Conservation (phyloP, 2,888 invertebrate species). For the Cantharis rufa region DNA sequence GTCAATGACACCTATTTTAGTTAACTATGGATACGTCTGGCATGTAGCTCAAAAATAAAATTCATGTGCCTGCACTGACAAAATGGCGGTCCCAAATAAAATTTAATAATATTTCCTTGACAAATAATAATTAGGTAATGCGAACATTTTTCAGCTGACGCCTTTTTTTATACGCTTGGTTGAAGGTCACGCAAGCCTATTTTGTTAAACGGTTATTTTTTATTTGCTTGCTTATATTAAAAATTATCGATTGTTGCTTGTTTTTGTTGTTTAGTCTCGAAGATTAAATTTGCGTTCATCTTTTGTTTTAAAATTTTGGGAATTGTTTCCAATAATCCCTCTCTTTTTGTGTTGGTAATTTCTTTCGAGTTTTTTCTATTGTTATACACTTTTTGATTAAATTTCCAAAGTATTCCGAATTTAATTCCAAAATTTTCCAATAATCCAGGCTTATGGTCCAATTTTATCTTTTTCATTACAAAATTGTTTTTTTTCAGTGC, state of each 20-base stretch:
- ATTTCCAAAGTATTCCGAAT: background rate
- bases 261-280: background rate
- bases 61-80: background rate
- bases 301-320: background rate
- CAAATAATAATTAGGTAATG: conserved; percentile 6
- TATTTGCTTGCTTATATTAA: background rate
- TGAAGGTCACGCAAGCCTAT: conserved; percentile 11
- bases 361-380: background rate
- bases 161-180: background rate
- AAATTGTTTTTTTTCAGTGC: background rate
- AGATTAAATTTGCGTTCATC: background rate
- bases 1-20: conserved; percentile 12
- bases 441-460: background rate
- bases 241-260: background rate
- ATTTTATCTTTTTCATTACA: background rate
- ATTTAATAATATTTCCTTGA: background rate
- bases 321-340: background rate
- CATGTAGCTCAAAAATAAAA: background rate
- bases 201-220: background rate
- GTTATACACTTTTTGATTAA: background rate
- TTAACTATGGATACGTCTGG: background rate
- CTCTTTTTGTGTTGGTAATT: background rate
- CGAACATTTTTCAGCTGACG: conserved; percentile 2
- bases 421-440: background rate
- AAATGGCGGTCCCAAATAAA: conserved; percentile 1